Evolutionary conservation across 2,797 vertebrate species (phyloP).

Genomic region (Jordanella pulchra): DNA sequence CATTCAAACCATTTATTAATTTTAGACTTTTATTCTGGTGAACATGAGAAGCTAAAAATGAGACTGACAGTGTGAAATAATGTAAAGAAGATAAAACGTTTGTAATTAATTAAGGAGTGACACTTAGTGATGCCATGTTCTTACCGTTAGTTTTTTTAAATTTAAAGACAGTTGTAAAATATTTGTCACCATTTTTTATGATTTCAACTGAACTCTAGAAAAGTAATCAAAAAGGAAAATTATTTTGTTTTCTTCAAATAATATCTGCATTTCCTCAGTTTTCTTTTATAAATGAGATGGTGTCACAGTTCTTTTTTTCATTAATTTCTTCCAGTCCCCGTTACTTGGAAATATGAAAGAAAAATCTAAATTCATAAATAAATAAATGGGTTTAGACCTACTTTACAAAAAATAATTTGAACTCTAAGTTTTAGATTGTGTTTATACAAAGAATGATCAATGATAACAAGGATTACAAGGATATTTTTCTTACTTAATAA

Average conservation of each 20-base stretch:
- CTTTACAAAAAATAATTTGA: background rate
- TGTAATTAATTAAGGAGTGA: background rate
- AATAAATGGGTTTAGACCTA: background rate
- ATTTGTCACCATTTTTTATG: too few relatives aligned
- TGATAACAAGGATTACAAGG: background rate
- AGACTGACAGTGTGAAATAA: constrained; percentile 29
- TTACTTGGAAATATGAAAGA: background rate
- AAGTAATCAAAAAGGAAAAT: background rate
- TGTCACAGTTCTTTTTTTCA: background rate
- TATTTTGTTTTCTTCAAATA: background rate
- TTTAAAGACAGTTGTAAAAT: background rate
- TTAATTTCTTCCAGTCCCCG: background rate
- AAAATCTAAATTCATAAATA: background rate
- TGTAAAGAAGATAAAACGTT: constrained; percentile 13
- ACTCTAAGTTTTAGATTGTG: background rate
- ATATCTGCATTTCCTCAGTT: background rate
- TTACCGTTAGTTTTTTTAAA: background rate
- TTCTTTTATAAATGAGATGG: background rate
- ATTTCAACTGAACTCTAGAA: background rate
- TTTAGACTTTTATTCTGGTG: constrained; percentile 61
- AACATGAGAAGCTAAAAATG: constrained; percentile 38
- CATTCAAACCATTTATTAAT: constrained; percentile 46
- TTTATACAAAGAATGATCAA: background rate
- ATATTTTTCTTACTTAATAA: background rate
- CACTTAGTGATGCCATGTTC: background rate